phyloP scores from a whole-genome alignment of 2,888 invertebrate genomes.

The Chloroclystis v-ata region DNA sequence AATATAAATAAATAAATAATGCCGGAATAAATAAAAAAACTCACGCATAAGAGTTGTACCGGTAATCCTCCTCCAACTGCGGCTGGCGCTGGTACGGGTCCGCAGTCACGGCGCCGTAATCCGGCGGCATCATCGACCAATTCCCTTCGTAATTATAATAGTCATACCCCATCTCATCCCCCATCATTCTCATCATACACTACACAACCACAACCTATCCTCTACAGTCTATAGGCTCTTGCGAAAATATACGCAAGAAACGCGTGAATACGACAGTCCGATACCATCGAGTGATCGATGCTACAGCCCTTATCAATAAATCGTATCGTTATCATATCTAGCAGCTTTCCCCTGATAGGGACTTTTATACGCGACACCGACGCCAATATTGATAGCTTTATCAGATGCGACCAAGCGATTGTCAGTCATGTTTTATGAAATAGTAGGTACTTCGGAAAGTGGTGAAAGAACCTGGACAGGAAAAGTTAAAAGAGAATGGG shows the following conservation, averaged over 20 bases:
- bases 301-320: slow-evolving; percentile 72
- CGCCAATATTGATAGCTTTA: slow-evolving; percentile 62
- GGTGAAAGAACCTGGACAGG: too few relatives aligned
- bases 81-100: slow-evolving; percentile 68
- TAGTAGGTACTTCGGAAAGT: slow-evolving; percentile 45
- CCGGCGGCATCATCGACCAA: slow-evolving; percentile 84
- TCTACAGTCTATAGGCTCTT: not conserved
- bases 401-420: slow-evolving; percentile 54
- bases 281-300: slow-evolving; percentile 73
- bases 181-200: slow-evolving; percentile 78
- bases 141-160: slow-evolving; percentile 81
- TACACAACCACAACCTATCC: slow-evolving; percentile 15
- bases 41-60: slow-evolving; percentile 80
- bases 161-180: slow-evolving; percentile 76
- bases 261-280: slow-evolving; percentile 32
- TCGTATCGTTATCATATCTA: slow-evolving; percentile 75
- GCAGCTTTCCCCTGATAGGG: slow-evolving; percentile 69
- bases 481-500: too few relatives aligned
- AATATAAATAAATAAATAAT: not conserved
- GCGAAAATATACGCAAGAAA: slow-evolving; percentile 24
- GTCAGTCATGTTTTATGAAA: slow-evolving; percentile 43
- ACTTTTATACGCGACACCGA: slow-evolving; percentile 63
- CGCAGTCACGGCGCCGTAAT: slow-evolving; percentile 72
- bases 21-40: slow-evolving; percentile 43
- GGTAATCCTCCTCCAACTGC: slow-evolving; percentile 81